Evolutionary conservation across 2,113 vertebrate genomes (phyloP), one percentile per base, ranked within the genome.

Genomic region (Neotoma lepida): DNA sequence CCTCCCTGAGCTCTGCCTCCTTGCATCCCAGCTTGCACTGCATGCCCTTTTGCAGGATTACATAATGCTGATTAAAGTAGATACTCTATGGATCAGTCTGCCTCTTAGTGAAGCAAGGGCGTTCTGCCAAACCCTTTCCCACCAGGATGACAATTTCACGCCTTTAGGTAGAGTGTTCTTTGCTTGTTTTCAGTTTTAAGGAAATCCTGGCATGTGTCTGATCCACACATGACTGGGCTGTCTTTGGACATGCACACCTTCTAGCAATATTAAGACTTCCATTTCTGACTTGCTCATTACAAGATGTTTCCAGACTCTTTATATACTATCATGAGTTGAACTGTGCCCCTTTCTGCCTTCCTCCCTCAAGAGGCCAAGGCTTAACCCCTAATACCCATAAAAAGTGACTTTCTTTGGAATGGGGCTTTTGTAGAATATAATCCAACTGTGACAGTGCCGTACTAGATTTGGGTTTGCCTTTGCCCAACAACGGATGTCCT

Each of bases 41-140:
- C n/a, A 81, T 28, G 18, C 96, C 94, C 94, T 86, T 86, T 39
- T 91, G 93, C 6, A 73, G 49, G 68, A 94, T 97, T 94, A 89
- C 82, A 54, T 81, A 89, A 94, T 90, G 96, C 94, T 96, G 87
- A 97, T 95, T 91, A 97, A 97, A 88, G 95, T 70, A 97, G 96
- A 95, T 95, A 2, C 86, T 95, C 93, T 96, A 96, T 97, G 64
- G 96, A 97, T 97, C 96, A 96, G 80, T 49, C 88, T 96, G 81
- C 86, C 90, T 96, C 86, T 97, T 70, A 20, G 85, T 92, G 56
- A 96, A 90, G 94, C 20, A 18, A 88, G 77, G 87, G 64, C 95
- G 86, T 94, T 90, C 95, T 85, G 73, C 93, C 85, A 95, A 92
- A 58, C 22, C n/a, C 77, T 95, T 88, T 78, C 86, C 86, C 14